phyloP scores from a whole-genome alignment of 1,140 invertebrate genomes.

The Antheraea mylitta region DNA sequence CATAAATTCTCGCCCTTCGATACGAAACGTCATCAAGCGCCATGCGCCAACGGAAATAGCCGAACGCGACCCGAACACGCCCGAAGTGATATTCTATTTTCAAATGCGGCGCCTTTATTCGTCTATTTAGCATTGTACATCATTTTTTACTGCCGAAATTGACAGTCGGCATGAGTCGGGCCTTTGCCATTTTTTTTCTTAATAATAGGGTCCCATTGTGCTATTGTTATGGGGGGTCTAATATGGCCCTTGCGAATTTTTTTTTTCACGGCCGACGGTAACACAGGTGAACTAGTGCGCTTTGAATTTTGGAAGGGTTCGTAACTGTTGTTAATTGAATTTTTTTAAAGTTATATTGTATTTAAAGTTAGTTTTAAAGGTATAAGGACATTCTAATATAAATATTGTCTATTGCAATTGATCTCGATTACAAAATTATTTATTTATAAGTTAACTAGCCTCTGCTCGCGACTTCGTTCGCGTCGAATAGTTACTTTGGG shows the following conservation, averaged over 20 bases:
- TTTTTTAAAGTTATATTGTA: not conserved
- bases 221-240: slow-evolving; percentile 56
- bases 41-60: slow-evolving; percentile 27
- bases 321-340: slow-evolving; percentile 3
- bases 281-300: slow-evolving; percentile 38
- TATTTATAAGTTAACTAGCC: too few species aligned
- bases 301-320: slow-evolving; percentile 19
- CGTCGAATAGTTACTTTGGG: too few species aligned
- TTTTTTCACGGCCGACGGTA: slow-evolving; percentile 26
- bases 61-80: slow-evolving; percentile 10
- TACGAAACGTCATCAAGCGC: slow-evolving; percentile 24
- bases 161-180: slow-evolving; percentile 43
- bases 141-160: slow-evolving; percentile 42
- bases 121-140: slow-evolving; percentile 34
- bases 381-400: not conserved
- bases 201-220: slow-evolving; percentile 42
- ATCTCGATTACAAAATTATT: too few species aligned
- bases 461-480: too few species aligned
- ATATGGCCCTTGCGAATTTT: slow-evolving; percentile 43
- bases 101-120: slow-evolving; percentile 29
- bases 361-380: not conserved
- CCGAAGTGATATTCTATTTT: slow-evolving; percentile 10
- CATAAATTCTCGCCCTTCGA: too few species aligned
- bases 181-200: slow-evolving; percentile 44
- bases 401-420: not conserved